These are phyloP conservation scores for Parochlus steinenii DNA, from an alignment of 2,888 invertebrate species.

Conservation along the genomic window DNA sequence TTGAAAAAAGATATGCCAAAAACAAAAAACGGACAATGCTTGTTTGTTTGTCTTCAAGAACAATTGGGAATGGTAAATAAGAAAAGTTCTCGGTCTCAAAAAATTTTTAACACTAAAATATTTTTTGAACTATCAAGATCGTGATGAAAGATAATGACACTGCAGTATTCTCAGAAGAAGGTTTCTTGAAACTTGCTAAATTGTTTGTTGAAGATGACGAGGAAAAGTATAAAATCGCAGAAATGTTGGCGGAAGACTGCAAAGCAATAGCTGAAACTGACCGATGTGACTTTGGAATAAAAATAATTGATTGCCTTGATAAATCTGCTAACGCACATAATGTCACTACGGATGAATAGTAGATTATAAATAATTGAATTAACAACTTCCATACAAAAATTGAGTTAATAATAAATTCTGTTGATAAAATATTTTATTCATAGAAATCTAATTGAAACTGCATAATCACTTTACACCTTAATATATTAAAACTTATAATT, in stretches of 20 bases:
- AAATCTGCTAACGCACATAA: no score
- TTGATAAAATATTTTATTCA: no score
- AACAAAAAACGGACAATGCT: constrained; percentile 4
- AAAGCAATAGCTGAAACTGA: neutral
- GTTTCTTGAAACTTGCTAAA: constrained; percentile 1
- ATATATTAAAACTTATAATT: constrained; percentile 48
- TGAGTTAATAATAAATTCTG: no score
- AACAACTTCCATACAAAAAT: no score
- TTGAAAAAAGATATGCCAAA: neutral
- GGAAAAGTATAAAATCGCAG: neutral
- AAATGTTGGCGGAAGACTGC: neutral
- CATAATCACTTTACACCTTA: no score
- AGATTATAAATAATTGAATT: no score
- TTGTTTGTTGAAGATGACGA: neutral
- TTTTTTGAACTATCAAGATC: neutral
- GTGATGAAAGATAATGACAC: constrained; percentile 1
- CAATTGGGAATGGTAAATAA: neutral
- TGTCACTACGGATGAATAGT: no score
- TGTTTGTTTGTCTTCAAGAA: constrained; percentile 5
- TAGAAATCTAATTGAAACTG: no score
- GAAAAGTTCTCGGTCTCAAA: neutral
- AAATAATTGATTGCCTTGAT: no score
- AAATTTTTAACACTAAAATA: neutral
- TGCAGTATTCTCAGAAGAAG: neutral
- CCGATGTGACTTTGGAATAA: no score